A percentile compares a stretch with the other conserved stretches of the same genome.
These are phyloP conservation scores for Dipus sagitta DNA, from an alignment of 2,797 vertebrate species.

Conservation along the genomic window DNA sequence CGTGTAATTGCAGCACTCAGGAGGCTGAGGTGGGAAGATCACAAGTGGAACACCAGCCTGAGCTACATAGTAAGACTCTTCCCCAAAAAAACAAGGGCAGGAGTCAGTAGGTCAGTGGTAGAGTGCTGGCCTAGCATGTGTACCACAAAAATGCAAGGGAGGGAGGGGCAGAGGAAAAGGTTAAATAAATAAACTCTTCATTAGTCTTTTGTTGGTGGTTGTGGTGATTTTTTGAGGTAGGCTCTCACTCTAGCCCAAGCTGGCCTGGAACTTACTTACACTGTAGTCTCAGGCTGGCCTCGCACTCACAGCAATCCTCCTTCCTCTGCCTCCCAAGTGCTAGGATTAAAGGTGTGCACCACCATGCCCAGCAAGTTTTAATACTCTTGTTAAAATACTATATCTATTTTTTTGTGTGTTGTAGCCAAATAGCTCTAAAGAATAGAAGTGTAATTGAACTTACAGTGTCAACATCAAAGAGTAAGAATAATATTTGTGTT, in stretches of 20 bases:
- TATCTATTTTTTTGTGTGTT: background rate
- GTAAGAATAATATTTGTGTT: slow-evolving; percentile 1
- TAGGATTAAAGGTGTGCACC: too few species aligned
- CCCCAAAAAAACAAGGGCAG: background rate
- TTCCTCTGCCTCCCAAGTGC: too few species aligned
- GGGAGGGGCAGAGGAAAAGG: background rate
- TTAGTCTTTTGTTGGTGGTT: background rate
- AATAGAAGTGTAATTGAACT: slow-evolving; percentile 1
- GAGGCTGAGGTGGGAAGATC: background rate
- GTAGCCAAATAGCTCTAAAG: background rate
- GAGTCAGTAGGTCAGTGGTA: background rate
- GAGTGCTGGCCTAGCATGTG: background rate
- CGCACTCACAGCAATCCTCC: too few species aligned
- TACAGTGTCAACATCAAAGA: background rate
- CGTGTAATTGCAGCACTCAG: background rate
- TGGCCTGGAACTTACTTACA: too few species aligned
- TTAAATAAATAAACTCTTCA: background rate
- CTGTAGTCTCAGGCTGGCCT: too few species aligned
- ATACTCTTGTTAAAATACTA: slow-evolving; percentile 10
- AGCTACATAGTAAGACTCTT: background rate
- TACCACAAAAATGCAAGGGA: too few species aligned
- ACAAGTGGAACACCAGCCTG: background rate
- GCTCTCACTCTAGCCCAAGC: too few species aligned
- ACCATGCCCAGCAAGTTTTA: too few species aligned
- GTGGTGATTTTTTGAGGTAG: too few species aligned